phyloP scores from a whole-genome alignment of 2,888 invertebrate genomes.

The Cepaea hortensis region DNA sequence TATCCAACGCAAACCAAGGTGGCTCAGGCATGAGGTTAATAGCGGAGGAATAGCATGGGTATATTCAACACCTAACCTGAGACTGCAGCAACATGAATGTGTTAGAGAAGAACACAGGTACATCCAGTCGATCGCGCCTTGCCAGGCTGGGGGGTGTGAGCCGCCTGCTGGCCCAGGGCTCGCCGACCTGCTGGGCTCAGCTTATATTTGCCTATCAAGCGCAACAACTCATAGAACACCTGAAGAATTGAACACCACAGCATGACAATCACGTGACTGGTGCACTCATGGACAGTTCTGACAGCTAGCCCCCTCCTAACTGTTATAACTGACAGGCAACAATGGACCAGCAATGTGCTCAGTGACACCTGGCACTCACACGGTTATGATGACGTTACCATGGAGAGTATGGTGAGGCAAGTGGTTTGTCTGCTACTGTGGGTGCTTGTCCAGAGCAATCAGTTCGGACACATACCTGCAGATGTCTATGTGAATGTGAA shows the following conservation, averaged over 20 bases:
- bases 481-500: too few relatives aligned
- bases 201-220: constrained; percentile 62
- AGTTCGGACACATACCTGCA: too few relatives aligned
- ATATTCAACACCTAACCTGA: background rate
- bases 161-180: constrained; percentile 35
- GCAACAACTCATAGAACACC: constrained; percentile 69
- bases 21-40: background rate
- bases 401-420: too few relatives aligned
- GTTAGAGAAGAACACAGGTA: constrained; percentile 40
- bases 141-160: constrained; percentile 34
- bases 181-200: constrained; percentile 35
- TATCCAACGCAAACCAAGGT: background rate
- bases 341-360: too few relatives aligned
- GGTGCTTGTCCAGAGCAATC: too few relatives aligned
- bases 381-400: too few relatives aligned
- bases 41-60: background rate
- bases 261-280: too few relatives aligned
- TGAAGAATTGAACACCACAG: constrained; percentile 47
- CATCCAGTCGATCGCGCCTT: constrained; percentile 34
- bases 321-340: too few relatives aligned
- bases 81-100: background rate
- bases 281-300: too few relatives aligned
- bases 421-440: too few relatives aligned
- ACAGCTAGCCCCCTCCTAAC: too few relatives aligned
- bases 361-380: too few relatives aligned